Base-by-base conservation (phyloP, 2,113 vertebrate genomes). In the Maccullochella peelii region DNA sequence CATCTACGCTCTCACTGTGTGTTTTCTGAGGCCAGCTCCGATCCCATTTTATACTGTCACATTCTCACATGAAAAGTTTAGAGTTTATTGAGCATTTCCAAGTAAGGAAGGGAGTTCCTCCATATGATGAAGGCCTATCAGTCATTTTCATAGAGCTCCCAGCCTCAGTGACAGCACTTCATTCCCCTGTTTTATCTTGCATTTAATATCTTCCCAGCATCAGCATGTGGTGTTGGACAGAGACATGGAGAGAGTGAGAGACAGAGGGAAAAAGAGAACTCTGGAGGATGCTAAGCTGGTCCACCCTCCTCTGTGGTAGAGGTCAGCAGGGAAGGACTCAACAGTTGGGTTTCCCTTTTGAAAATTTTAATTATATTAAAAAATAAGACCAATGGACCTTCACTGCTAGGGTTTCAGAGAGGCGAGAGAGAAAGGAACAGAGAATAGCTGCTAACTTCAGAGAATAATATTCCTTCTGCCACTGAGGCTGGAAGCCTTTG, bases 171-270 rank as follows among this genome's bases (percentile, higher is more conserved):
- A 82, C 81, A 77, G 85, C 71, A 61, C 50, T 82, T 77, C 30
- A 50, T 84, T 84, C 79, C 67, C 55, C 71, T 80, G 89, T 83
- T 92, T 94, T 88, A 92, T 92, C 89, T 94, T 85, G 83, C 85
- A 69, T 94, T 93, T 88, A 86, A 92, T 93, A 91, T 90, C 92
- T 82, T 67, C 54, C 62, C 57, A 44, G 71, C 79, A 77, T 88
- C 66, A 40, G 67, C 71, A 78, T 86, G 76, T 86, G 90, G 82
- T 80, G 65, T 63, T 69, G 61, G 61, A 66, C 66, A 59, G 77
- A 79, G 86, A 49, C 55, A 42, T 14, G 42, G 25, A 52, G 38
- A 61, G 49, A 42, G 10, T 11, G 36, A 81, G 61, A 44, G 30
- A 15, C 20, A 5, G 73, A n/a, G 38, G 72, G 73, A 67, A 50